Conservation (phyloP, 2,888 invertebrate genomes). For the Synergus laeviventris region DNA sequence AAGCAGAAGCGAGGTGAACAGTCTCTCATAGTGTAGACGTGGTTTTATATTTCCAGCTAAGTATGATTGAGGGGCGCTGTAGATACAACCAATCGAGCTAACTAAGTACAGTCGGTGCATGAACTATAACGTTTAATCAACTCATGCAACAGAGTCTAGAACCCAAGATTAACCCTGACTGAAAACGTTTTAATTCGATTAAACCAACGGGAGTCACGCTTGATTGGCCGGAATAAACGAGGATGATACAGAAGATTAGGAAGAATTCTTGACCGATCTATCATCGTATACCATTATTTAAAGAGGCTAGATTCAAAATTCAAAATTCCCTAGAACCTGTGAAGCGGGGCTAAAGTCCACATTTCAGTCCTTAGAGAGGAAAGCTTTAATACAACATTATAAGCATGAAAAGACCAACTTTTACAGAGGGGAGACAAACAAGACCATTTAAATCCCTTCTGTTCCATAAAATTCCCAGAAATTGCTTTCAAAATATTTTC, state of each 20-base stretch:
- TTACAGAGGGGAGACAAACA: too few relatives aligned
- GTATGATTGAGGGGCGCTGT: slow-evolving; percentile 66
- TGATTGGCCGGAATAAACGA: slow-evolving; percentile 37
- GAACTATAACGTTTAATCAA: slow-evolving; percentile 60
- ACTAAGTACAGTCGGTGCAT: slow-evolving; percentile 57
- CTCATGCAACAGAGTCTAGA: slow-evolving; percentile 37
- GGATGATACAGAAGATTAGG: slow-evolving; percentile 48
- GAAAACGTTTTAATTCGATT: slow-evolving; percentile 63
- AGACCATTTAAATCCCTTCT: too few relatives aligned
- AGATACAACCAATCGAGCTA: slow-evolving; percentile 62
- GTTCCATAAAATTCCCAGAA: too few relatives aligned
- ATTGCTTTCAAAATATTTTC: too few relatives aligned
- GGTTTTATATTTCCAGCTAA: slow-evolving; percentile 57
- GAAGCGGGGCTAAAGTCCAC: too few relatives aligned
- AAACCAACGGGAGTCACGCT: slow-evolving; percentile 52
- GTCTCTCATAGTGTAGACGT: slow-evolving; percentile 62
- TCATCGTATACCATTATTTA: neutral
- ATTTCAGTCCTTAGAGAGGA: too few relatives aligned
- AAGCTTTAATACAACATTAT: too few relatives aligned
- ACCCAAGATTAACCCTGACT: slow-evolving; percentile 53
- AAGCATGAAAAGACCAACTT: too few relatives aligned
- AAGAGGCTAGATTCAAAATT: neutral
- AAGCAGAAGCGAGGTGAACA: slow-evolving; percentile 57
- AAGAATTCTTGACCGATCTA: slow-evolving; percentile 51
- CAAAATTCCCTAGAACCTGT: too few relatives aligned